These are phyloP conservation scores for Turritopsis dohrnii DNA, from an alignment of 30 jellyfish, hydroid and myxozoan species.

Conservation along the genomic window DNA sequence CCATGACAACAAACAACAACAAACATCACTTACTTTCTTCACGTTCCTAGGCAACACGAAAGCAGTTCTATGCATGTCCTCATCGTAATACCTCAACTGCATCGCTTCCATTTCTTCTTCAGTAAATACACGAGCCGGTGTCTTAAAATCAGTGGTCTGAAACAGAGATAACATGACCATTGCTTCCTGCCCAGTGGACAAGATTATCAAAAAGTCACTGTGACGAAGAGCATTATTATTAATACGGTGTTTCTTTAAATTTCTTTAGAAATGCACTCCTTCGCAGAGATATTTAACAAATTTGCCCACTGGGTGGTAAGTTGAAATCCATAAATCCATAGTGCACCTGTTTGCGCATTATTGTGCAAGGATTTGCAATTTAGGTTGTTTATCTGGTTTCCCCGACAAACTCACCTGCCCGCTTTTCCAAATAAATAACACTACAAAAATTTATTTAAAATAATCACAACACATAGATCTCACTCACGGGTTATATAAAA, in stretches of 20 bases:
- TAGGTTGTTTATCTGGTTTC: too few relatives aligned
- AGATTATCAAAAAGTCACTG: not conserved
- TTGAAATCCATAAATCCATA: too few relatives aligned
- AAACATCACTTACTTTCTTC: conserved; percentile 59
- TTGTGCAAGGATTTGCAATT: too few relatives aligned
- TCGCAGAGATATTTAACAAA: not conserved
- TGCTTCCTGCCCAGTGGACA: not conserved
- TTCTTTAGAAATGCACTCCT: not conserved
- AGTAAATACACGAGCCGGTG: conserved; percentile 62
- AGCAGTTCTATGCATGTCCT: conserved; percentile 63
- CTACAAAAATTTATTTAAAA: too few relatives aligned
- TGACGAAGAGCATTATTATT: not conserved
- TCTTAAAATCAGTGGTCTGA: conserved; percentile 56
- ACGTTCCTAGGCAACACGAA: conserved; percentile 74
- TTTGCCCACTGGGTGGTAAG: not conserved
- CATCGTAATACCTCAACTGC: conserved; percentile 74
- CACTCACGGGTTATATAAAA: too few relatives aligned
- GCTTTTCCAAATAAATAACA: too few relatives aligned
- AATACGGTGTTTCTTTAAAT: not conserved
- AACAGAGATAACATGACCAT: not conserved
- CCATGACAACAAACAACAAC: too few relatives aligned
- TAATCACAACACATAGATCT: too few relatives aligned
- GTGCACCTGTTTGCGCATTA: too few relatives aligned
- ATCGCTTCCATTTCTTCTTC: conserved; percentile 65
- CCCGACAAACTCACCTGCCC: too few relatives aligned